phyloP scores from a whole-genome alignment of 2,113 vertebrate species.

The Lynx canadensis region DNA sequence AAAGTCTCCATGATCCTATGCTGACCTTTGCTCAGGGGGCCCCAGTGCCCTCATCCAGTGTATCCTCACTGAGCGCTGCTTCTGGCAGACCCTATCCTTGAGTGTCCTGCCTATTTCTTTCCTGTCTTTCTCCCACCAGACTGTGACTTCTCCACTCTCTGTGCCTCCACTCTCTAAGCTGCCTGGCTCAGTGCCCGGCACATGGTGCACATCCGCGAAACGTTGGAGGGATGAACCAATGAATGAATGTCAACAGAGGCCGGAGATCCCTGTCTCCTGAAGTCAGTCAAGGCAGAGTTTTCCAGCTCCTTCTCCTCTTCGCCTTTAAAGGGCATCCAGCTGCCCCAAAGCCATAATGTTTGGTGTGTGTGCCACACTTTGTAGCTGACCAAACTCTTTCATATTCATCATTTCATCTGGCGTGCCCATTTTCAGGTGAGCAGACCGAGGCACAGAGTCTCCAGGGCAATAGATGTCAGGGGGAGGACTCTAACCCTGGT shows the following conservation, averaged over 20 bases:
- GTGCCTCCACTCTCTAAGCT: background rate
- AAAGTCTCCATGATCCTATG: background rate
- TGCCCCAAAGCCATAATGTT: background rate
- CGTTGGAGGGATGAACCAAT: background rate
- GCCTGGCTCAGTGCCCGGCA: background rate
- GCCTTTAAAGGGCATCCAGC: background rate
- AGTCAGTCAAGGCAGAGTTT: background rate
- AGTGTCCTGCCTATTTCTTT: accelerated
- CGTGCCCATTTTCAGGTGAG: background rate
- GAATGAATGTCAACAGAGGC: background rate
- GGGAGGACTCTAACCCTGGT: background rate
- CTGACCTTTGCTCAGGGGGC: background rate
- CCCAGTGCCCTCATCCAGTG: background rate
- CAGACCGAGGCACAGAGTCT: background rate
- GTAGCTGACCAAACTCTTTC: background rate
- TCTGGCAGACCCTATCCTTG: background rate
- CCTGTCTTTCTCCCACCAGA: background rate
- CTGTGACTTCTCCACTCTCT: background rate
- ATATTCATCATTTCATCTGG: background rate
- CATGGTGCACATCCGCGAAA: background rate
- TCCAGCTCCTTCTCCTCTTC: background rate
- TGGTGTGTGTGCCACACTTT: background rate
- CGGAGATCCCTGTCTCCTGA: background rate
- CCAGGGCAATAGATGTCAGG: background rate
- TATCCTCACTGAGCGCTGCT: accelerated